Percentiles rank a stretch among this genome's conserved stretches.
Conservation (phyloP, 2,797 vertebrate species). For the Siniperca scherzeri region DNA sequence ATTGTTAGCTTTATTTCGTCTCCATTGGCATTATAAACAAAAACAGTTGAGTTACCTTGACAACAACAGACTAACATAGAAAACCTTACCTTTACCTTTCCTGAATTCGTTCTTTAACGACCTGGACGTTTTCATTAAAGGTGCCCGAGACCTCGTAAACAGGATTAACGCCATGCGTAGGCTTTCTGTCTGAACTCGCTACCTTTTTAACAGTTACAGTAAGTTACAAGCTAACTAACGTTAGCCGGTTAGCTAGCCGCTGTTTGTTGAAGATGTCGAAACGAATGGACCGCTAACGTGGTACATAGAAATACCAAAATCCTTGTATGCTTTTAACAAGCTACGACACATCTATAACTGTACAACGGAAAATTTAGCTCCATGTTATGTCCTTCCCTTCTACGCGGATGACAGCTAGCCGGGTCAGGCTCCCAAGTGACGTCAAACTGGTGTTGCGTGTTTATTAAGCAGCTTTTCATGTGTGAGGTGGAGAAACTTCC, state of each 20-base stretch:
- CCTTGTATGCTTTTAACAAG: constrained; percentile 8
- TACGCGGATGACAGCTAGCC: constrained; percentile 62
- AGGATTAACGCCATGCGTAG: constrained; percentile 88
- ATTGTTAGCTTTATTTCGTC: constrained; percentile 11
- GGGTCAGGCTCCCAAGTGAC: constrained; percentile 52
- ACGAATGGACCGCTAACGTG: background rate
- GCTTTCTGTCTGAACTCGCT: constrained; percentile 35
- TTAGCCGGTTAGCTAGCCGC: constrained; percentile 45
- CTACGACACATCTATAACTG: constrained; percentile 20
- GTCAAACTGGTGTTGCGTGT: constrained; percentile 42
- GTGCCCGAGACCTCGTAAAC: constrained; percentile 83
- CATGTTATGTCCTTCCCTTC: constrained; percentile 78
- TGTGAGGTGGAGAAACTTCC: constrained; percentile 5
- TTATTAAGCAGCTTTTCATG: background rate
- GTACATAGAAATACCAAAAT: constrained; percentile 7
- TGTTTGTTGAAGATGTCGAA: constrained; percentile 5
- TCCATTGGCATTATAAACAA: background rate
- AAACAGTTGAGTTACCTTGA: background rate
- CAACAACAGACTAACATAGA: background rate
- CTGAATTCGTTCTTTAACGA: constrained; percentile 84
- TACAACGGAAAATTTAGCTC: constrained; percentile 41
- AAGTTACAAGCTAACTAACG: constrained; percentile 29
- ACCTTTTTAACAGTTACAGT: constrained; percentile 34
- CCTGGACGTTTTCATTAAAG: constrained; percentile 85
- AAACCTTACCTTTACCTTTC: constrained; percentile 78